These are phyloP conservation scores for Crenuchus spilurus DNA, from an alignment of 2,797 vertebrate genomes.

Conservation along the genomic window DNA sequence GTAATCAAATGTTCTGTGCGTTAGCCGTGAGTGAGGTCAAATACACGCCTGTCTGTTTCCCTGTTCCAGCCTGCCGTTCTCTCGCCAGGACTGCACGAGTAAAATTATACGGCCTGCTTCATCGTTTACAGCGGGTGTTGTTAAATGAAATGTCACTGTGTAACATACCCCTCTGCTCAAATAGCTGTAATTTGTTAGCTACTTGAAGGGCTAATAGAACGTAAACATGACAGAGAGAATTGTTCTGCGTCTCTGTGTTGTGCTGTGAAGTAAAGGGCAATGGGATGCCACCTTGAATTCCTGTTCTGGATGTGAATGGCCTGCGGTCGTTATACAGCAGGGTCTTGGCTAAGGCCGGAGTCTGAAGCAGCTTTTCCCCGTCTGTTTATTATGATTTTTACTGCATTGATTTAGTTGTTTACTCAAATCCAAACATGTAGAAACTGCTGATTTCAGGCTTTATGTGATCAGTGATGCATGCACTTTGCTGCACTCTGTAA, in stretches of 20 bases:
- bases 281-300: slow-evolving; percentile 17
- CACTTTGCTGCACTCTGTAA: slow-evolving; percentile 12
- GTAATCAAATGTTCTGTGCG: slow-evolving; percentile 3
- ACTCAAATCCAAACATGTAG: background rate
- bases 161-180: slow-evolving; percentile 43
- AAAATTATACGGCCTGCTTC: slow-evolving; percentile 53
- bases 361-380: background rate
- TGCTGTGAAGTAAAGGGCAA: slow-evolving; percentile 51
- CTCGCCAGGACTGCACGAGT: slow-evolving; percentile 8
- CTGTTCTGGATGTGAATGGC: slow-evolving; percentile 1
- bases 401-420: slow-evolving; percentile 11
- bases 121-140: slow-evolving; percentile 43
- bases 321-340: background rate
- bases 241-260: slow-evolving; percentile 53
- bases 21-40: slow-evolving; percentile 5
- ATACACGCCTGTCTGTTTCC: background rate
- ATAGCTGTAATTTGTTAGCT: slow-evolving; percentile 58
- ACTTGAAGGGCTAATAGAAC: slow-evolving; percentile 55
- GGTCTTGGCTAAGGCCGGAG: background rate
- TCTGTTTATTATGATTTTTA: background rate
- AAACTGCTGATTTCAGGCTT: background rate
- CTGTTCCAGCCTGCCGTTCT: background rate
- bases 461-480: slow-evolving; percentile 24
- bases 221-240: slow-evolving; percentile 55
- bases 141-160: slow-evolving; percentile 59